phyloP scores from a whole-genome alignment of 2,888 invertebrate species.

The Spilosoma lubricipeda region DNA sequence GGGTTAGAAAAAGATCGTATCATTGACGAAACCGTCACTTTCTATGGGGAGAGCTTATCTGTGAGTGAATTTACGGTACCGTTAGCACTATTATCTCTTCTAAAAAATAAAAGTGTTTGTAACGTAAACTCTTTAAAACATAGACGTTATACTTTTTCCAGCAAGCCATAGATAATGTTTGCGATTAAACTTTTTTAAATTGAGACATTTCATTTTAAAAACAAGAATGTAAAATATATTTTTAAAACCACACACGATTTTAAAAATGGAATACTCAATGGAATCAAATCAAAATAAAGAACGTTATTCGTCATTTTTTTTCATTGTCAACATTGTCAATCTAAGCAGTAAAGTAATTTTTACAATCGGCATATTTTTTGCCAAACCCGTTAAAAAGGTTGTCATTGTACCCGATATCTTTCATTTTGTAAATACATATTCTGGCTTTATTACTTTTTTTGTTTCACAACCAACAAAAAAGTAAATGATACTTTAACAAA shows the following conservation, averaged over 20 bases:
- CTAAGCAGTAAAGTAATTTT: not conserved
- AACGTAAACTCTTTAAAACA: not conserved
- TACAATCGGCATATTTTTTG: not conserved
- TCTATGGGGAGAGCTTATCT: slow-evolving; percentile 18
- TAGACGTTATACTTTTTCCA: not conserved
- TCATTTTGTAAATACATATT: not conserved
- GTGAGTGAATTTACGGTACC: slow-evolving; percentile 14
- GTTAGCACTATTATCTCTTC: slow-evolving; percentile 12
- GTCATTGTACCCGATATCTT: not conserved
- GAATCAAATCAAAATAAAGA: not conserved
- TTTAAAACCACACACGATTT: not conserved
- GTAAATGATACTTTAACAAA: not conserved
- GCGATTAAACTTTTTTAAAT: not conserved
- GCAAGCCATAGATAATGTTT: not conserved
- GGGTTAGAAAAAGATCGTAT: slow-evolving; percentile 29
- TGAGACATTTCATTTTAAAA: not conserved
- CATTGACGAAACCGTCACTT: slow-evolving; percentile 36
- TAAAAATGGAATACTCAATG: not conserved
- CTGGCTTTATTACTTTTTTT: not conserved
- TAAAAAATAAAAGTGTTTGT: not conserved
- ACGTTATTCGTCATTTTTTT: not conserved
- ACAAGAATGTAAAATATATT: not conserved
- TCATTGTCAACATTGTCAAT: not conserved
- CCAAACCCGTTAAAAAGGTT: not conserved
- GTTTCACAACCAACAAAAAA: not conserved